Evolutionary conservation across 2,113 vertebrate genomes (phyloP).

Genomic region (Xiphias gladius): DNA sequence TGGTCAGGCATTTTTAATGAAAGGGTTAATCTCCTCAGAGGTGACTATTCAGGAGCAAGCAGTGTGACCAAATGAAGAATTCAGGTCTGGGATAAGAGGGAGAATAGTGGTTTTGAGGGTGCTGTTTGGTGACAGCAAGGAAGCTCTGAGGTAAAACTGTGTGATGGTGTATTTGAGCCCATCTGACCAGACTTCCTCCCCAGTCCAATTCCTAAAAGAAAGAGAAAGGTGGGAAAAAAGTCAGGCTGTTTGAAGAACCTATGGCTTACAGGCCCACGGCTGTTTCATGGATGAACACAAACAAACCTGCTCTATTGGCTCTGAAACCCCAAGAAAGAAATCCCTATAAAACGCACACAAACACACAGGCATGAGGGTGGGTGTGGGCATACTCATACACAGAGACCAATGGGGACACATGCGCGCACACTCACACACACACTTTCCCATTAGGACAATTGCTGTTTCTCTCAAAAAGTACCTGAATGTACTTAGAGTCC

Average conservation of each 20-base stretch:
- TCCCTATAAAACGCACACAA: conserved; percentile 24
- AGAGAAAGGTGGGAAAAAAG: conserved; percentile 42
- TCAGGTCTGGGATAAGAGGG: conserved; percentile 90
- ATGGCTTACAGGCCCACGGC: conserved; percentile 56
- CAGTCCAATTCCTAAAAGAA: conserved; percentile 44
- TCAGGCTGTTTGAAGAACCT: conserved; percentile 61
- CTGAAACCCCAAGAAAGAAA: conserved; percentile 21
- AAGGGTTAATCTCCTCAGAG: conserved; percentile 99
- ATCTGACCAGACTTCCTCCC: conserved; percentile 63
- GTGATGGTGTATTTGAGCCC: conserved; percentile 80
- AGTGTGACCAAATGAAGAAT: conserved; percentile 99
- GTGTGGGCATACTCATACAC: conserved; percentile 10
- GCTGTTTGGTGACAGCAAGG: conserved; percentile 89
- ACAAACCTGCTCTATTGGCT: conserved; percentile 43
- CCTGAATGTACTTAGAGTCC: conserved; percentile 48
- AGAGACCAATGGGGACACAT: background rate
- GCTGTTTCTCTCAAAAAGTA: conserved; percentile 34
- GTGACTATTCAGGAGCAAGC: conserved; percentile 97
- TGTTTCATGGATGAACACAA: conserved; percentile 61
- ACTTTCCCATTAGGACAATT: conserved; percentile 22
- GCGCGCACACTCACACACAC: conserved; percentile 10
- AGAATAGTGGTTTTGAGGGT: conserved; percentile 87
- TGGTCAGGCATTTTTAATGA: conserved; percentile 96
- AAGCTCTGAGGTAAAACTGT: conserved; percentile 89
- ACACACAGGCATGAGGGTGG: background rate